A percentile compares a stretch with the other conserved stretches of the same genome.
Evolutionary conservation across 1,140 invertebrate species (phyloP).

Genomic region (Hyposmocoma kahamanoa): DNA sequence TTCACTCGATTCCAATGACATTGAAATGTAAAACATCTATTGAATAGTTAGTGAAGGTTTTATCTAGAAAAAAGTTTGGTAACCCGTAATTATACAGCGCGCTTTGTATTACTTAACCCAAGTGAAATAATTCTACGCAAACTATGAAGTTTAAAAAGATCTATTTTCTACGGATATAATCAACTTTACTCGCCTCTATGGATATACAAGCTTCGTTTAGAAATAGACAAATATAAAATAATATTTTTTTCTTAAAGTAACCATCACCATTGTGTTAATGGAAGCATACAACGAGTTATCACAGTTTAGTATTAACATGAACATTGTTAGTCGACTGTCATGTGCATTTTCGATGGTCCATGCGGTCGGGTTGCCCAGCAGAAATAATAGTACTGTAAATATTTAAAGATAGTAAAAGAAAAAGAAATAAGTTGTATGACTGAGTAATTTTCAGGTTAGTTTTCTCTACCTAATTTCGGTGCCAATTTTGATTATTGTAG

Average conservation of each 20-base stretch:
- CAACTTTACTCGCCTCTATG: constrained; percentile 38
- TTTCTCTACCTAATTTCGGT: too few species aligned
- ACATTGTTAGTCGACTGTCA: constrained; percentile 37
- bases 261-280: constrained; percentile 63
- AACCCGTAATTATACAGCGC: constrained; percentile 7
- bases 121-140: constrained; percentile 14
- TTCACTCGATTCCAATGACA: constrained; percentile 38
- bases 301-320: constrained; percentile 8
- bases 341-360: constrained; percentile 64
- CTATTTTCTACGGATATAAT: not conserved
- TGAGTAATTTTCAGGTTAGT: too few species aligned
- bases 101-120: constrained; percentile 16
- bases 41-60: constrained; percentile 18
- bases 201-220: constrained; percentile 42
- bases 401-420: too few species aligned
- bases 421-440: too few species aligned
- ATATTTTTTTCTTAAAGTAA: constrained; percentile 35
- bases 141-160: not conserved
- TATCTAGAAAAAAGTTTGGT: not conserved
- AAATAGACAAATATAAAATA: constrained; percentile 29
- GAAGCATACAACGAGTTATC: constrained; percentile 24
- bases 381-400: too few species aligned
- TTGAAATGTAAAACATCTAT: constrained; percentile 27
- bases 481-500: too few species aligned
- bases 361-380: too few species aligned